A percentile compares a stretch with the other conserved stretches of the same genome.
phyloP scores from a whole-genome alignment of 2,113 vertebrate species.

The Azemiops feae region DNA sequence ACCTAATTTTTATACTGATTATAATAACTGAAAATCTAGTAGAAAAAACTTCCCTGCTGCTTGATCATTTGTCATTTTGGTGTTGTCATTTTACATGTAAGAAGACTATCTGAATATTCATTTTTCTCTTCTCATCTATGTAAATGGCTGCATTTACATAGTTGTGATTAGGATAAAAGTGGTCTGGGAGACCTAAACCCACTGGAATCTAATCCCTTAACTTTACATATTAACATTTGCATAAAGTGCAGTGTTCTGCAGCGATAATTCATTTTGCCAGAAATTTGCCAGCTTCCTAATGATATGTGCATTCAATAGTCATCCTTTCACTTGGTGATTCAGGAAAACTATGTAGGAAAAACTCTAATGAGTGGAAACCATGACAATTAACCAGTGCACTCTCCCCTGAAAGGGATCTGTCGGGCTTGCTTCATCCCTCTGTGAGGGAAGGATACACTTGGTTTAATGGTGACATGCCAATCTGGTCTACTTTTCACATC shows the following conservation, averaged over 20 bases:
- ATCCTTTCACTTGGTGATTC: conserved; percentile 32
- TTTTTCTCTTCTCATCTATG: conserved; percentile 49
- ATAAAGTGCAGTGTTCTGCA: conserved; percentile 65
- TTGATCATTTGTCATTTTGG: conserved; percentile 44
- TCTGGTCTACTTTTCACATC: conserved; percentile 23
- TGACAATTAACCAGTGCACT: conserved; percentile 34
- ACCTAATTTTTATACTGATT: background rate
- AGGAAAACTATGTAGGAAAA: conserved; percentile 49
- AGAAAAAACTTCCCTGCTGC: background rate
- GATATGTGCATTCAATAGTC: conserved; percentile 43
- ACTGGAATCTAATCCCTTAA: conserved; percentile 70
- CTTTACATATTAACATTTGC: conserved; percentile 77
- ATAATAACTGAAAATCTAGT: background rate
- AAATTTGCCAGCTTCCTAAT: conserved; percentile 71
- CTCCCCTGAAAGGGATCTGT: conserved; percentile 50
- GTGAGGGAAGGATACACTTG: conserved; percentile 25
- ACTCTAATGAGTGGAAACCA: conserved; percentile 42
- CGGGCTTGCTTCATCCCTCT: conserved; percentile 35
- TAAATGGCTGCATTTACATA: conserved; percentile 53
- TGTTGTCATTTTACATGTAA: conserved; percentile 61
- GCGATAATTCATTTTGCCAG: conserved; percentile 67
- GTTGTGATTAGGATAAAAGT: conserved; percentile 70
- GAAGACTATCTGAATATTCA: conserved; percentile 56
- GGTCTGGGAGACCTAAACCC: conserved; percentile 66
- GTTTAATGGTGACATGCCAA: conserved; percentile 24